A percentile compares a stretch with the other conserved stretches of the same genome.
Conservation (phyloP, 2,797 vertebrate species). For the Notamacropus eugenii region DNA sequence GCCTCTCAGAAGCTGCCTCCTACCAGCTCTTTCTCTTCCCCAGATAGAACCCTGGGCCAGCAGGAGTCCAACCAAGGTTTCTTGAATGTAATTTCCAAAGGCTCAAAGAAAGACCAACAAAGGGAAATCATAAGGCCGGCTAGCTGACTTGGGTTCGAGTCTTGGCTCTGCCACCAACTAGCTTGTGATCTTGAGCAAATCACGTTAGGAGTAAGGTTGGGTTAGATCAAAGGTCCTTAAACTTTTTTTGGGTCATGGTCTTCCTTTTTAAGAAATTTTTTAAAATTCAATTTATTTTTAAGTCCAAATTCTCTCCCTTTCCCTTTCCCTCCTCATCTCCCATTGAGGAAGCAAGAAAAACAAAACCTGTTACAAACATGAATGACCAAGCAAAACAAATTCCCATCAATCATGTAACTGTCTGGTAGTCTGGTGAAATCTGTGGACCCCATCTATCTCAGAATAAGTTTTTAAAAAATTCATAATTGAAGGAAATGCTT, state of each 20-base stretch:
- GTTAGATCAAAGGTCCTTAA: background rate
- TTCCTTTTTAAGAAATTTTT: background rate
- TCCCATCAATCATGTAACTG: background rate
- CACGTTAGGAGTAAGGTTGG: background rate
- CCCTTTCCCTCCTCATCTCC: background rate
- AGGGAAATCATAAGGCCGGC: background rate
- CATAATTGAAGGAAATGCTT: background rate
- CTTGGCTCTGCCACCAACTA: background rate
- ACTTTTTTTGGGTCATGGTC: background rate
- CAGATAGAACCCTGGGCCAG: background rate
- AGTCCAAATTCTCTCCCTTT: background rate
- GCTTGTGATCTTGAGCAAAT: background rate
- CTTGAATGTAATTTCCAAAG: background rate
- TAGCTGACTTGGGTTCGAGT: background rate
- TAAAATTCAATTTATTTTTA: background rate
- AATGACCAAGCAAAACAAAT: background rate
- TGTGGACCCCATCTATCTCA: background rate
- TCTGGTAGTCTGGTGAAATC: background rate
- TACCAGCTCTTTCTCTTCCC: background rate
- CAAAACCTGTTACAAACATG: background rate
- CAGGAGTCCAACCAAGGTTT: background rate
- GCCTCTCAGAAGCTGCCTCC: background rate
- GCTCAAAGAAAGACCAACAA: background rate
- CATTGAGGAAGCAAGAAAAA: background rate
- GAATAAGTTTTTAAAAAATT: background rate